A percentile compares a stretch with the other conserved stretches of the same genome.
Evolutionary conservation across 2,113 vertebrate species (phyloP).

Genomic region (Pollachius pollachius): DNA sequence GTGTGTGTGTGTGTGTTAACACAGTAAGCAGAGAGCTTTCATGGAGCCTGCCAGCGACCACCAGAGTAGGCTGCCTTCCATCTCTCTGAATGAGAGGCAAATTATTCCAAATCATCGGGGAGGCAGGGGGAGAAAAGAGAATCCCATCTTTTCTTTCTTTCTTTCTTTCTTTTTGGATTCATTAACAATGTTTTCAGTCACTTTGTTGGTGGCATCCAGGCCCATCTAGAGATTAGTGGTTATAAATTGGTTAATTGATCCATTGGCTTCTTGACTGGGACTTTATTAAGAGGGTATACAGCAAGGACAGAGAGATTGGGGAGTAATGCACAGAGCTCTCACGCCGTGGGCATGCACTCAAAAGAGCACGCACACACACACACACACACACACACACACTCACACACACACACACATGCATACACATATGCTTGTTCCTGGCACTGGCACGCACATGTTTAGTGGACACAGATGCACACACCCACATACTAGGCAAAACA

Average conservation of each 20-base stretch:
- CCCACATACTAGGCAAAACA: neutral
- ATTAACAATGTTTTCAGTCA: slow-evolving; percentile 72
- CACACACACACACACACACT: slow-evolving; percentile 22
- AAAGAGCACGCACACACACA: neutral
- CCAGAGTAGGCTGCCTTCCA: slow-evolving; percentile 66
- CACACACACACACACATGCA: slow-evolving; percentile 19
- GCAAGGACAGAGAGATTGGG: slow-evolving; percentile 28
- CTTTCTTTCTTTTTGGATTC: slow-evolving; percentile 74
- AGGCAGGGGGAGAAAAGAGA: slow-evolving; percentile 55
- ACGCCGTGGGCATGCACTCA: neutral
- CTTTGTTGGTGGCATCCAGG: slow-evolving; percentile 68
- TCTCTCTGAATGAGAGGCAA: slow-evolving; percentile 70
- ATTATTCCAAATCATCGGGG: slow-evolving; percentile 74
- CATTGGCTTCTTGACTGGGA: slow-evolving; percentile 70
- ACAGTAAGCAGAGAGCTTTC: slow-evolving; percentile 63
- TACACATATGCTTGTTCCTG: neutral
- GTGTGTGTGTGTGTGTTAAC: too few relatives aligned
- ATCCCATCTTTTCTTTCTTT: slow-evolving; percentile 53
- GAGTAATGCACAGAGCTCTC: slow-evolving; percentile 9
- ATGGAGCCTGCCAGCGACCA: slow-evolving; percentile 66
- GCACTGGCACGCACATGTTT: too few relatives aligned
- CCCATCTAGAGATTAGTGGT: slow-evolving; percentile 66
- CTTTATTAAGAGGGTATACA: slow-evolving; percentile 63
- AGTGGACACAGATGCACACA: neutral
- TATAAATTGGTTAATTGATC: slow-evolving; percentile 78